Percentiles rank a stretch among this genome's conserved stretches.
Evolutionary conservation across 2,113 vertebrate species (phyloP).

Genomic region (Thalassarche chlororhynchos): DNA sequence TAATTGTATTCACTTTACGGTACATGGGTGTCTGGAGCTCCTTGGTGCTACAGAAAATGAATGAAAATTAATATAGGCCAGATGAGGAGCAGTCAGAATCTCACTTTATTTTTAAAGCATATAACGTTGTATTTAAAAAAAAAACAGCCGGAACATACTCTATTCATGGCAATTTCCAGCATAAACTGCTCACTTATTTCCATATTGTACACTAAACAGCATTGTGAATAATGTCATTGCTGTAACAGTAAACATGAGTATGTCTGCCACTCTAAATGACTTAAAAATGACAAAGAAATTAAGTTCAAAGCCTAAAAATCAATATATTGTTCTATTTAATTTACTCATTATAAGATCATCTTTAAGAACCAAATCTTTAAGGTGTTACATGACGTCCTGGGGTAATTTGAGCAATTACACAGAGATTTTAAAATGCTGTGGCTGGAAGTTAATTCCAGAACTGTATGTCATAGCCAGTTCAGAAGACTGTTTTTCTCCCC

Average conservation of each 20-base stretch:
- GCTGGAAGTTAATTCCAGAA: neutral
- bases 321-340: slow-evolving; percentile 26
- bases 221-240: neutral
- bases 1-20: neutral
- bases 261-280: neutral
- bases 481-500: neutral
- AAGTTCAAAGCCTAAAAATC: slow-evolving; percentile 24
- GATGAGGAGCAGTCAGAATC: neutral
- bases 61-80: neutral
- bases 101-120: neutral
- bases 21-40: neutral
- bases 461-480: neutral
- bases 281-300: slow-evolving; percentile 10
- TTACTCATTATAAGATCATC: neutral
- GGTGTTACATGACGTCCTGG: neutral
- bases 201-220: neutral
- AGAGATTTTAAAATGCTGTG: neutral
- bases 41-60: neutral
- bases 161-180: neutral
- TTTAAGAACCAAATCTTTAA: neutral
- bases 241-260: neutral
- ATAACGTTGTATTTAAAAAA: neutral
- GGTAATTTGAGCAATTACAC: neutral
- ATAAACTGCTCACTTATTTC: neutral
- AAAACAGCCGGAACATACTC: neutral